Percentiles rank a stretch among this genome's conserved stretches.
These are phyloP conservation scores for Eupithecia inturbata DNA, from an alignment of 2,888 invertebrate genomes.

Conservation along the genomic window DNA sequence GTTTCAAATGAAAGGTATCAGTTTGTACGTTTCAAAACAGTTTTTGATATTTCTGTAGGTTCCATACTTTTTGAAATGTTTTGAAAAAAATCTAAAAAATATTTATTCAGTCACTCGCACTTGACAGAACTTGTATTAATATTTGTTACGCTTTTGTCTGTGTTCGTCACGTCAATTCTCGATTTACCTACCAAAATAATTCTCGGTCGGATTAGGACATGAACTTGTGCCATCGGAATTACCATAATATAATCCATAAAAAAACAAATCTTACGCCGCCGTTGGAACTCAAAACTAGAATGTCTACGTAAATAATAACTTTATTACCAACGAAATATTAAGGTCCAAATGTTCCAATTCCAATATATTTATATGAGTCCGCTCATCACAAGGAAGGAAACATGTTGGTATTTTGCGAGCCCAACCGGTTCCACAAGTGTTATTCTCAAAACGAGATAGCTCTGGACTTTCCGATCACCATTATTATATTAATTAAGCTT, in stretches of 20 bases:
- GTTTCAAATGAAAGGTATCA: too few species aligned
- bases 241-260: not conserved
- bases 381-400: slow-evolving; percentile 78
- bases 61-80: too few species aligned
- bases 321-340: not conserved
- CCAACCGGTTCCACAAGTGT: slow-evolving; percentile 81
- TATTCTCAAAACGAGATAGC: slow-evolving; percentile 81
- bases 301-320: not conserved
- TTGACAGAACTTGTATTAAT: too few species aligned
- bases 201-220: not conserved
- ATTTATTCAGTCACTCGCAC: too few species aligned
- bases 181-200: too few species aligned
- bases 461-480: slow-evolving; percentile 80
- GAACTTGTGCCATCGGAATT: not conserved
- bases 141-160: too few species aligned
- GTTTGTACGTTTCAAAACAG: too few species aligned
- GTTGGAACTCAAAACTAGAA: not conserved
- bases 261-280: not conserved
- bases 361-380: slow-evolving; percentile 34
- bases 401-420: slow-evolving; percentile 78
- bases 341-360: slow-evolving; percentile 6
- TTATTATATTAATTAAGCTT: slow-evolving; percentile 56
- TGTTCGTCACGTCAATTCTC: too few species aligned
- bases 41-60: too few species aligned
- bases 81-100: too few species aligned